Evolutionary conservation across 2,797 vertebrate genomes (phyloP).

Genomic region (Poeciliopsis presidionis): DNA sequence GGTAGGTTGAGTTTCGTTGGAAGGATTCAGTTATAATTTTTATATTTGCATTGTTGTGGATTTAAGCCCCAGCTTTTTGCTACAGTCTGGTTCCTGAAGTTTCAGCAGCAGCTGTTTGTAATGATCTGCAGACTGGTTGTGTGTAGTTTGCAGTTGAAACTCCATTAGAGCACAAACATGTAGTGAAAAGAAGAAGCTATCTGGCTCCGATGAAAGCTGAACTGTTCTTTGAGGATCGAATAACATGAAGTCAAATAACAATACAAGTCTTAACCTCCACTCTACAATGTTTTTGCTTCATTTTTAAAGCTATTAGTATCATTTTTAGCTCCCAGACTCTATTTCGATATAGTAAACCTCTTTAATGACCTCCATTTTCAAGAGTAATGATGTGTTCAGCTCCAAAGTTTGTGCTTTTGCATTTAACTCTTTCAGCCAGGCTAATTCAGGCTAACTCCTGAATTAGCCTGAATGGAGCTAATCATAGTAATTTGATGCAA

Average conservation of each 20-base stretch:
- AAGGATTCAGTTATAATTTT: not conserved
- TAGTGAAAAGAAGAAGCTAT: conserved; percentile 5
- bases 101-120: conserved; percentile 1
- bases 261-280: not conserved
- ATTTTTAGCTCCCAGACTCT: not conserved
- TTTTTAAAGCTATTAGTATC: not conserved
- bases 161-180: not conserved
- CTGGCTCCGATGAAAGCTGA: conserved; percentile 1
- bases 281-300: not conserved
- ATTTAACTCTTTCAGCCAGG: not conserved
- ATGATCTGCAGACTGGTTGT: conserved; percentile 16
- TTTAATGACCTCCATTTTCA: not conserved
- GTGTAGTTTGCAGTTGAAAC: not conserved
- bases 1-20: conserved; percentile 66
- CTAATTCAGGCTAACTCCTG: too few species aligned
- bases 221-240: not conserved
- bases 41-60: not conserved
- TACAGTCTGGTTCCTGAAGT: not conserved
- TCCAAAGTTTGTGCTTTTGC: not conserved
- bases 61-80: not conserved
- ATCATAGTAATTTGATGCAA: not conserved
- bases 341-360: not conserved
- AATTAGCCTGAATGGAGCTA: not conserved
- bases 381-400: conserved; percentile 3
- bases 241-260: not conserved